phyloP scores from a whole-genome alignment of 1,140 invertebrate species.

The Zophobas atratus region DNA sequence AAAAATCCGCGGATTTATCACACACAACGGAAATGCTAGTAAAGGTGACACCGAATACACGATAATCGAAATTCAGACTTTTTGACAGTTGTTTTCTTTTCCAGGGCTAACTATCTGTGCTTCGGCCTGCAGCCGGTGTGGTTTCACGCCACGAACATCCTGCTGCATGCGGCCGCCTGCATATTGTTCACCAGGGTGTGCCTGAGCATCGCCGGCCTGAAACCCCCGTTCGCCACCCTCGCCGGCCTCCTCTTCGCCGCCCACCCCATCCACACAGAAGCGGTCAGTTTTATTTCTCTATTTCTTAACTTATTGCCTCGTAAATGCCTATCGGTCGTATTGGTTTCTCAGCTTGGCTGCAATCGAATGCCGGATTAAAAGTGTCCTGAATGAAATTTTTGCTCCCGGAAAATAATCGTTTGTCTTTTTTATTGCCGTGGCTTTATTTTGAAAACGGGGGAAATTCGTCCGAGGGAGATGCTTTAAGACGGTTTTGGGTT shows the following conservation, averaged over 20 bases:
- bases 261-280: slow-evolving; percentile 93
- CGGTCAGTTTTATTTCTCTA: slow-evolving; percentile 73
- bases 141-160: slow-evolving; percentile 84
- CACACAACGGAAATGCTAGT: too few relatives aligned
- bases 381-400: slow-evolving; percentile 47
- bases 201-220: slow-evolving; percentile 75
- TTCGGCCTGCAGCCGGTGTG: slow-evolving; percentile 79
- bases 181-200: slow-evolving; percentile 81
- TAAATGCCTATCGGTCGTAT: slow-evolving; percentile 51
- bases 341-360: slow-evolving; percentile 37
- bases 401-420: slow-evolving; percentile 39
- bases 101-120: slow-evolving; percentile 80
- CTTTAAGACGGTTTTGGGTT: slow-evolving; percentile 2
- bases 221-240: slow-evolving; percentile 77
- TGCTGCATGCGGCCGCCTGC: slow-evolving; percentile 81
- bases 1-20: too few relatives aligned
- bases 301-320: slow-evolving; percentile 51
- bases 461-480: not conserved
- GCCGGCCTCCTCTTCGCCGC: slow-evolving; percentile 86
- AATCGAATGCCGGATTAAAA: slow-evolving; percentile 45
- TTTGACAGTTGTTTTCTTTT: slow-evolving; percentile 65
- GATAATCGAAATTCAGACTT: not conserved
- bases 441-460: slow-evolving; percentile 15
- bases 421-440: slow-evolving; percentile 22
- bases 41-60: too few relatives aligned